Evolutionary conservation across 2,797 vertebrate genomes (phyloP).

Genomic region (Rhincodon typus): DNA sequence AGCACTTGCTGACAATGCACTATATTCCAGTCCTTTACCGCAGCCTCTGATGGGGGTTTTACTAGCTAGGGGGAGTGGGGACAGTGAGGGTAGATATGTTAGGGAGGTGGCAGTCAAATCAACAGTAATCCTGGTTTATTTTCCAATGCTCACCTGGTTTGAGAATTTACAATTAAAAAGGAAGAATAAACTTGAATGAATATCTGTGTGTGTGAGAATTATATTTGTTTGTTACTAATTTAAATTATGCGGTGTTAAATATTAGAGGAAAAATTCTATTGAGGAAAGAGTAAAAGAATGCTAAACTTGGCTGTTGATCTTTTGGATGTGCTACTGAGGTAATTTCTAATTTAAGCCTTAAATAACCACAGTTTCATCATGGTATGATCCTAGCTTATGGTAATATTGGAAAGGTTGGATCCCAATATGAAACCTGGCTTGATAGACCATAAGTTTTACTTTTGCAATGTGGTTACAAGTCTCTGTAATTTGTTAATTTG

Average conservation of each 20-base stretch:
- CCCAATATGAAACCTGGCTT: too few species aligned
- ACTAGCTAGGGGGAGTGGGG: too few species aligned
- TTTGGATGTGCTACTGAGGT: neutral
- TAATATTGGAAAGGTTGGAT: too few species aligned
- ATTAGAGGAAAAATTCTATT: neutral
- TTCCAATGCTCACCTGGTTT: neutral
- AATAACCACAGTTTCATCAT: neutral
- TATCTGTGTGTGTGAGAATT: neutral
- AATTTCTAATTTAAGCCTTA: neutral
- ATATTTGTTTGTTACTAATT: neutral
- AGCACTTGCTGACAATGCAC: neutral
- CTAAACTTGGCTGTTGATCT: neutral
- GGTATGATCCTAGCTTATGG: too few species aligned
- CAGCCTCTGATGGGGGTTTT: neutral
- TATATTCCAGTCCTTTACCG: neutral
- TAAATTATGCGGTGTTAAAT: neutral
- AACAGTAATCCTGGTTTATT: neutral
- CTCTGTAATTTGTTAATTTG: too few species aligned
- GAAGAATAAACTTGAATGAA: neutral
- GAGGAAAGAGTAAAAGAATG: neutral
- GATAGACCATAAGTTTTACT: too few species aligned
- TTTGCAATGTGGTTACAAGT: too few species aligned
- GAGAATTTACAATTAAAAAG: neutral
- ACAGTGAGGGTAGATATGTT: too few species aligned
- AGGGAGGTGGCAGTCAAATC: neutral